A percentile compares a stretch with the other conserved stretches of the same genome.
These are phyloP conservation scores for Phasia obesa DNA, from an alignment of 2,888 invertebrate species.

Conservation along the genomic window DNA sequence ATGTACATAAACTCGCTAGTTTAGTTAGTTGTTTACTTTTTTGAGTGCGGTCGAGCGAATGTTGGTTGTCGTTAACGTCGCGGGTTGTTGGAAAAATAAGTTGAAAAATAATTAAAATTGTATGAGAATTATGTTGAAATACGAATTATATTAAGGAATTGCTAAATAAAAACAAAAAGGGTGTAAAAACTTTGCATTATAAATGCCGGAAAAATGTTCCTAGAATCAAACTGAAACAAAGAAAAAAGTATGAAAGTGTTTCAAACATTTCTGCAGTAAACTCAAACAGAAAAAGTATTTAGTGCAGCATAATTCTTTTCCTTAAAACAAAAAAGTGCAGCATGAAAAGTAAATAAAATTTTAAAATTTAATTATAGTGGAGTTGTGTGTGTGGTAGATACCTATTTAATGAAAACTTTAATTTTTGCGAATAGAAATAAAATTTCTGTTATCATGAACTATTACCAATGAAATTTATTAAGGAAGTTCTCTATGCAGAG, in stretches of 20 bases:
- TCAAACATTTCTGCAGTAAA: constrained; percentile 18
- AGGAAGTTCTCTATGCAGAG: constrained; percentile 65
- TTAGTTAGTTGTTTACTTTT: constrained; percentile 63
- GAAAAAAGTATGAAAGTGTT: constrained; percentile 28
- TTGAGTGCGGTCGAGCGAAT: constrained; percentile 51
- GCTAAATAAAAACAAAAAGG: not conserved
- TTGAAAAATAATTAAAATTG: constrained; percentile 41
- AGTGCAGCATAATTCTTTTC: constrained; percentile 5
- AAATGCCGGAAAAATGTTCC: constrained; percentile 54
- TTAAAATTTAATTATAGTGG: not conserved
- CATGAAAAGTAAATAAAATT: constrained; percentile 3
- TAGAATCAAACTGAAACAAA: constrained; percentile 42
- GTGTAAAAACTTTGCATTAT: not conserved
- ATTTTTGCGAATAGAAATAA: too few species aligned
- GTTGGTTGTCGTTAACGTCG: constrained; percentile 56
- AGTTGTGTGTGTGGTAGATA: not conserved
- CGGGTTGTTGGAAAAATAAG: constrained; percentile 62
- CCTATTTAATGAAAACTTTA: too few species aligned
- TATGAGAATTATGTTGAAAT: constrained; percentile 13
- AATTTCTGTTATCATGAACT: not conserved
- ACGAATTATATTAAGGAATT: constrained; percentile 5
- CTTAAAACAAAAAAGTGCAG: not conserved
- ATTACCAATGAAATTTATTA: constrained; percentile 12
- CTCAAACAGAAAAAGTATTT: not conserved
- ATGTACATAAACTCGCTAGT: constrained; percentile 33